Evolutionary conservation across 92 coral and sea anemone genomes (phyloP), one percentile per base, ranked within the genome.

Genomic region (Epizoanthus illoricatus): DNA sequence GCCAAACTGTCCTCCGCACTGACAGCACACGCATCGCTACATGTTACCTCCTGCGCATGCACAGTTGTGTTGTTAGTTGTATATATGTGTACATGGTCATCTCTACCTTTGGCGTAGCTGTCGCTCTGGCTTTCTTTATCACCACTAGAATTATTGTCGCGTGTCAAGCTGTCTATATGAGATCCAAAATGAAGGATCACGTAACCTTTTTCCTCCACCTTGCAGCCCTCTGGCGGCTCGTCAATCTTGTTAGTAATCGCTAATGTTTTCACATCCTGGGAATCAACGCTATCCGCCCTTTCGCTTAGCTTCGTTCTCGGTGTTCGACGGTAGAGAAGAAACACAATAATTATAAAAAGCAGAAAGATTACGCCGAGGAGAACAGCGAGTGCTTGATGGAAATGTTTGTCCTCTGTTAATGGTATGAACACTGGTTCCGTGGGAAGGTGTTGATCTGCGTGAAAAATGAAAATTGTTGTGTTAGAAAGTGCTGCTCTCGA

Each of bases 361-460:
- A 73, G 78, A n/a, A 73, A 73, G 61, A 73, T 73, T 4, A 73
- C 19, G 33, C 78, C 63, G 6, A 73, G 78, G 63, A 73, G 62
- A 19, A 39, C 78, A 45, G 78, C 78, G 36, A 73, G 64, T 8
- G 55, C 15, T 19, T 63, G 61, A 10, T 73, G 42, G 56, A 73
- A 73, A 28, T 45, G 10, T 45, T 73, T 49, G 28, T 73, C 60
- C 24, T 49, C 17, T 11, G 61, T 73, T 16, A 73, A 52, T 6
- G 78, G 24, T 73, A n/a, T 18, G 56, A 7, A 45, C 78, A 0
- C 36, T 7, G 60, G 6, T 52, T 20, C n/a, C 17, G 9, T 28
- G 42, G 39, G 15, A 36, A 19, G 20, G 6, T 5, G 36, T 13
- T 21, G 62, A 49, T 16, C 78, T 73, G 24, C 7, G 43, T 17